phyloP scores from a whole-genome alignment of 53 echinoderm and acorn worm genomes.

The Actinopyga echinites region DNA sequence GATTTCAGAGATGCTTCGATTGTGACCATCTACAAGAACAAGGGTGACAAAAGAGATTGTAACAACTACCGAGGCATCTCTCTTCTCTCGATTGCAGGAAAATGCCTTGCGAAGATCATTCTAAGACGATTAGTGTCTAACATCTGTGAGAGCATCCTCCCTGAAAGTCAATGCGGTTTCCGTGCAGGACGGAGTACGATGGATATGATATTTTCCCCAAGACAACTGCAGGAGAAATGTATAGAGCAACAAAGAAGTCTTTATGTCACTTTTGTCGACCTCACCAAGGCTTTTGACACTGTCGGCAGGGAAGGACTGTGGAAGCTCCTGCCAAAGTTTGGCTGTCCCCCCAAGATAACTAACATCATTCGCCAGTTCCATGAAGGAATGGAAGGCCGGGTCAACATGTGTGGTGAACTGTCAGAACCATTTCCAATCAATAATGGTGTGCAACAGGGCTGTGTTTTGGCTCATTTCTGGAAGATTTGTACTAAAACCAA shows the following conservation, averaged over 20 bases:
- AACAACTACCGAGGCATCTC: conserved; percentile 73
- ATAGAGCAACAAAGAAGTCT: conserved; percentile 47
- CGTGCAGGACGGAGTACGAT: conserved; percentile 24
- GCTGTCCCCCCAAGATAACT: conserved; percentile 52
- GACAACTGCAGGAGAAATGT: conserved; percentile 62
- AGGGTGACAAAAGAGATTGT: conserved; percentile 53
- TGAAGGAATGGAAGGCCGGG: conserved; percentile 13
- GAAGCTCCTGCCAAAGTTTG: conserved; percentile 3
- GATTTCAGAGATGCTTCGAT: conserved; percentile 53
- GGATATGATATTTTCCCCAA: conserved; percentile 27
- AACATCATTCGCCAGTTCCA: conserved; percentile 44
- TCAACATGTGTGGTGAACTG: conserved; percentile 16
- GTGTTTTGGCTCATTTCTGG: conserved; percentile 63
- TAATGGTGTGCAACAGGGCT: conserved; percentile 68
- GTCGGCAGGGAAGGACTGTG: conserved; percentile 16
- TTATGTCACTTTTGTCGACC: conserved; percentile 28
- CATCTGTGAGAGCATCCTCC: conserved; percentile 15
- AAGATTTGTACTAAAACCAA: too few relatives aligned
- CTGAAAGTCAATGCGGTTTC: conserved; percentile 54
- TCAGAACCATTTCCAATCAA: conserved; percentile 46
- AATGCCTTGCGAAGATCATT: background rate
- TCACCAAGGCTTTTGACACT: conserved; percentile 51
- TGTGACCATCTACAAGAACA: conserved; percentile 68
- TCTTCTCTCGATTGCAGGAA: conserved; percentile 25
- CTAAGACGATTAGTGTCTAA: background rate